Percentiles rank a stretch among this genome's conserved stretches.
phyloP scores from a whole-genome alignment of 2,113 vertebrate genomes.

The Hypanus sabinus region DNA sequence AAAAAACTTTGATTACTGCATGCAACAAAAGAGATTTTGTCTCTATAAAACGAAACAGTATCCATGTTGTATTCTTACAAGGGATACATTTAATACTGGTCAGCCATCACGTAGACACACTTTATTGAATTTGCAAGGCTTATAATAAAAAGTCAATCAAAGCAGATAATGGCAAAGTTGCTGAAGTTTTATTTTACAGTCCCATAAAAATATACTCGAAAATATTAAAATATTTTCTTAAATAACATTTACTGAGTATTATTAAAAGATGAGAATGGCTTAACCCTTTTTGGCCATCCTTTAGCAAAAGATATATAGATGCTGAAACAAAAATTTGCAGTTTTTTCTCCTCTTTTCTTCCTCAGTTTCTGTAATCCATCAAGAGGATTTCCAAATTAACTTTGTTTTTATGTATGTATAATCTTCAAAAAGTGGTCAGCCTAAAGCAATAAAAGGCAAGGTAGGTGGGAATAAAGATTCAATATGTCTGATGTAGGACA shows the following conservation, averaged over 20 bases:
- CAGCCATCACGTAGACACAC: slow-evolving; percentile 24
- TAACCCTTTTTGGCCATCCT: not conserved
- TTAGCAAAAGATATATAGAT: not conserved
- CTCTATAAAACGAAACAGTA: slow-evolving; percentile 31
- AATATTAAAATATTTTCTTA: slow-evolving; percentile 16
- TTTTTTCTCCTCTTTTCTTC: slow-evolving; percentile 13
- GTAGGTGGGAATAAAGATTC: not conserved
- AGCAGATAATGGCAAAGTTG: slow-evolving; percentile 16
- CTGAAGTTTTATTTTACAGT: not conserved
- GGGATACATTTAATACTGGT: slow-evolving; percentile 30
- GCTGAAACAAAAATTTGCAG: not conserved
- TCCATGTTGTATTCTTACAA: slow-evolving; percentile 30
- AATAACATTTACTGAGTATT: not conserved
- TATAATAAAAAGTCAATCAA: not conserved
- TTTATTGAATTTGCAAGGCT: slow-evolving; percentile 8
- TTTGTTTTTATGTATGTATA: not conserved
- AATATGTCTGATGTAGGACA: not conserved
- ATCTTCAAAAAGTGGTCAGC: slow-evolving; percentile 26
- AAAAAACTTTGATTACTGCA: not conserved
- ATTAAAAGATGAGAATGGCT: not conserved
- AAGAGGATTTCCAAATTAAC: slow-evolving; percentile 22
- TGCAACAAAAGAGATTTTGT: slow-evolving; percentile 11
- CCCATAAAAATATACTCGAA: slow-evolving; percentile 11
- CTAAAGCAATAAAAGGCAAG: not conserved
- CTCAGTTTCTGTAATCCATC: not conserved